Evolutionary conservation across 1,140 invertebrate genomes (phyloP).

Genomic region (Lucilia sericata): DNA sequence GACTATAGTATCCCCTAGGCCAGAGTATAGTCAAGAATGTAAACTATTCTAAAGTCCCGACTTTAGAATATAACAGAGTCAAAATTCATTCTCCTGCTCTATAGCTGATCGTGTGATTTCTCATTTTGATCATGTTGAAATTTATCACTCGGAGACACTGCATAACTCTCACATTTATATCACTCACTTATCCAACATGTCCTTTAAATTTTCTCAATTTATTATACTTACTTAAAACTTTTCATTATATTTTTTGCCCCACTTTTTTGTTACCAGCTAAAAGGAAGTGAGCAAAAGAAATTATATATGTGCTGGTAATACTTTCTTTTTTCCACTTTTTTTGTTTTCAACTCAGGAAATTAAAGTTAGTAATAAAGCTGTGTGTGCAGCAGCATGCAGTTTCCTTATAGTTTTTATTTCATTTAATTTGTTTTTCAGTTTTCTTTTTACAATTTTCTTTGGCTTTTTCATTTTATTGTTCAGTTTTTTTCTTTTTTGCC

Average conservation of each 20-base stretch:
- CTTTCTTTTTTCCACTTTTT: background rate
- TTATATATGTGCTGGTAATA: background rate
- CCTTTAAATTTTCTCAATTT: too few species aligned
- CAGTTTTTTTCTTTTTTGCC: background rate
- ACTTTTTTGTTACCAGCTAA: background rate
- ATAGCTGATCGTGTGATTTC: too few species aligned
- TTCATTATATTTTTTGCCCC: background rate
- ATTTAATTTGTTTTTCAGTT: background rate
- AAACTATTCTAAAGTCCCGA: too few species aligned
- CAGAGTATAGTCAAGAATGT: too few species aligned
- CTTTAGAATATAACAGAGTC: too few species aligned
- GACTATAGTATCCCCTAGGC: too few species aligned
- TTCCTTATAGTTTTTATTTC: background rate
- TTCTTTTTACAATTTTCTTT: background rate
- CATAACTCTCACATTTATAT: too few species aligned
- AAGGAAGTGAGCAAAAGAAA: background rate
- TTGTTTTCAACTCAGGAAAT: background rate
- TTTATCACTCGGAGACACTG: too few species aligned
- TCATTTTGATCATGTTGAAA: too few species aligned
- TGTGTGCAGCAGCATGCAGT: slow-evolving; percentile 37
- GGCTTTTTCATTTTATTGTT: background rate
- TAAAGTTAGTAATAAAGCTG: slow-evolving; percentile 34
- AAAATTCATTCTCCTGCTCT: too few species aligned
- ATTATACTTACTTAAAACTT: background rate
- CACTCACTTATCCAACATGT: too few species aligned